Evolutionary conservation across 2,888 invertebrate species (phyloP).

Genomic region (Tachina fera): DNA sequence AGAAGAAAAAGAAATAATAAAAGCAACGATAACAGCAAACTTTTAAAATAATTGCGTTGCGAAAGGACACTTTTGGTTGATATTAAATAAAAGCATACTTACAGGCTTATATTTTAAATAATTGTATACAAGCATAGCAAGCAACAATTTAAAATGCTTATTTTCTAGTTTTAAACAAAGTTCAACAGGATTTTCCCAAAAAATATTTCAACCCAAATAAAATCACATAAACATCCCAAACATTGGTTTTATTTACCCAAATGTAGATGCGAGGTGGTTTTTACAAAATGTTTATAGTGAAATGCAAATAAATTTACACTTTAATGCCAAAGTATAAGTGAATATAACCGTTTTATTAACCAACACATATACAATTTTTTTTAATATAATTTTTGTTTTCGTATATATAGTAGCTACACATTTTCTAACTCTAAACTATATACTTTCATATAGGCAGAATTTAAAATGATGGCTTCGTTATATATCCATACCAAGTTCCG

Average conservation of each 20-base stretch:
- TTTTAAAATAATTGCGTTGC: slow-evolving; percentile 43
- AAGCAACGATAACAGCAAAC: slow-evolving; percentile 1
- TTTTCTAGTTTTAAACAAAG: not conserved
- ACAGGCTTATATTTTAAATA: slow-evolving; percentile 6
- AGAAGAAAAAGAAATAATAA: slow-evolving; percentile 1
- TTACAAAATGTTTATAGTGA: slow-evolving; percentile 16
- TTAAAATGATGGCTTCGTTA: too few relatives aligned
- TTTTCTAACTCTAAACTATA: too few relatives aligned
- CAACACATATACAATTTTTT: not conserved
- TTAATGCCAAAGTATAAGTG: slow-evolving; percentile 55
- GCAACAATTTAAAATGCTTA: not conserved
- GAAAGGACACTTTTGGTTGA: slow-evolving; percentile 53
- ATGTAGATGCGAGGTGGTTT: not conserved
- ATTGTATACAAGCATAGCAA: not conserved
- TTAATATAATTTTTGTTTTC: too few relatives aligned
- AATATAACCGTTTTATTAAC: slow-evolving; percentile 30
- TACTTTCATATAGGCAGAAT: too few relatives aligned
- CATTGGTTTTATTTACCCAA: slow-evolving; percentile 13
- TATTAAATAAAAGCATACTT: slow-evolving; percentile 42
- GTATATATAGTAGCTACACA: too few relatives aligned
- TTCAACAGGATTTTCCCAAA: not conserved
- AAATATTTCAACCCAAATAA: not conserved
- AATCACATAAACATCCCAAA: not conserved
- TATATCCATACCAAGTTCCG: too few relatives aligned
- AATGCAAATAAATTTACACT: slow-evolving; percentile 12